phyloP scores from a whole-genome alignment of 2,797 vertebrate species.

The Atherinosoma microstoma region DNA sequence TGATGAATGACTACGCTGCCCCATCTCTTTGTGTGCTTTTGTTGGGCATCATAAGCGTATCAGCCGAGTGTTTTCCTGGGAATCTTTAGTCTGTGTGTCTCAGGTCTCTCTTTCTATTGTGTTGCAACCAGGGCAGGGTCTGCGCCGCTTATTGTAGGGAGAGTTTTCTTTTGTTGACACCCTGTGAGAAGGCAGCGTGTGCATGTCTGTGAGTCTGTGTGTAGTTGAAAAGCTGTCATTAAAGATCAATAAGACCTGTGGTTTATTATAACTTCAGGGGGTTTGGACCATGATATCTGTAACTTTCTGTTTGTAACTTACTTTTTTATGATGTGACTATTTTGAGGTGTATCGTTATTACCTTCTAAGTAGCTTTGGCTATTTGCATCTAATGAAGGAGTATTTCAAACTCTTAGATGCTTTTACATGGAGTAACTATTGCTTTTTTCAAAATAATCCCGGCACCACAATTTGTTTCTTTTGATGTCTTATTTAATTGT shows the following conservation, averaged over 20 bases:
- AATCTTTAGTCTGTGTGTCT: constrained; percentile 60
- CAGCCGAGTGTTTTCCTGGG: constrained; percentile 52
- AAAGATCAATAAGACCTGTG: background rate
- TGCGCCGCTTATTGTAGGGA: constrained; percentile 60
- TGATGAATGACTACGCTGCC: constrained; percentile 49
- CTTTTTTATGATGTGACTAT: background rate
- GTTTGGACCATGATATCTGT: background rate
- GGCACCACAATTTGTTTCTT: too few species aligned
- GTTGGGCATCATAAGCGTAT: constrained; percentile 46
- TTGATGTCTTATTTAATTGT: too few species aligned
- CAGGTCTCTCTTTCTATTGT: constrained; percentile 71
- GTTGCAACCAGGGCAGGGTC: constrained; percentile 61
- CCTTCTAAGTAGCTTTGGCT: background rate
- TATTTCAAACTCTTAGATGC: too few species aligned
- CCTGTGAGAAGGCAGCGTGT: constrained; percentile 53
- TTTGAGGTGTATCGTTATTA: too few species aligned
- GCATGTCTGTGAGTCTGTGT: constrained; percentile 22
- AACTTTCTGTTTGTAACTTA: background rate
- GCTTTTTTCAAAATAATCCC: too few species aligned
- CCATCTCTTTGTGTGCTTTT: constrained; percentile 56
- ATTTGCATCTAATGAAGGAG: too few species aligned
- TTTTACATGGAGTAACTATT: background rate
- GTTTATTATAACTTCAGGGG: background rate
- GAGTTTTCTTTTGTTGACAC: constrained; percentile 67
- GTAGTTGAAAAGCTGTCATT: constrained; percentile 21